Percentiles rank a stretch among this genome's conserved stretches.
Evolutionary conservation across 2,113 vertebrate genomes (phyloP).

Genomic region (Labeo rohita): DNA sequence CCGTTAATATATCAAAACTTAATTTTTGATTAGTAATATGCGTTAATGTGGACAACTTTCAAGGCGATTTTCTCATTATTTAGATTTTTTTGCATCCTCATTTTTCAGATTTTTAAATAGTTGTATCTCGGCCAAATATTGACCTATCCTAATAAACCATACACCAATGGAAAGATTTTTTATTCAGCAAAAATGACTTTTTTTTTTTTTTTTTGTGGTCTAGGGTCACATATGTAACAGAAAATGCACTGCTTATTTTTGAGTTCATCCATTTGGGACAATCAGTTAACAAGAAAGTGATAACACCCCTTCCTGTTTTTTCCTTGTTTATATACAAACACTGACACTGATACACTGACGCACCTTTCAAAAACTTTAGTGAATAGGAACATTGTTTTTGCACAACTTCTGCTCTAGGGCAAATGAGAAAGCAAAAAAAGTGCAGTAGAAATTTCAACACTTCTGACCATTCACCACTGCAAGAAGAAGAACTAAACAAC

Average conservation of each 20-base stretch:
- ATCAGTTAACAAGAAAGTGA: not conserved
- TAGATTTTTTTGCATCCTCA: too few relatives aligned
- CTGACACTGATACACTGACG: not conserved
- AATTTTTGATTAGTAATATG: too few relatives aligned
- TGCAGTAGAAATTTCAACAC: constrained; percentile 64
- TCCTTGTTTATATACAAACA: not conserved
- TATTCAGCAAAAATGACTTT: too few relatives aligned
- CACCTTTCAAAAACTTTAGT: not conserved
- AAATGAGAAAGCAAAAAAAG: not conserved
- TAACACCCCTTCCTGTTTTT: not conserved
- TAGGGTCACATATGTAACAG: not conserved
- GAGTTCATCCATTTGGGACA: not conserved
- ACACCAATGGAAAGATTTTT: too few relatives aligned
- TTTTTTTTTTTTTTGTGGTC: too few relatives aligned
- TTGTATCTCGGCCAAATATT: too few relatives aligned
- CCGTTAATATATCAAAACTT: too few relatives aligned
- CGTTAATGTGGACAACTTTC: too few relatives aligned
- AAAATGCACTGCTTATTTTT: not conserved
- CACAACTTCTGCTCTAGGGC: not conserved
- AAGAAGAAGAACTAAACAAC: constrained; percentile 13
- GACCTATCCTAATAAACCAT: too few relatives aligned
- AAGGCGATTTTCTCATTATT: too few relatives aligned
- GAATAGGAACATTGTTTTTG: constrained; percentile 30
- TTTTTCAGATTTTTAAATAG: too few relatives aligned
- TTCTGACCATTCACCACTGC: constrained; percentile 30